Evolutionary conservation across 2,888 invertebrate genomes (phyloP).

Genomic region (Athalia cordata): DNA sequence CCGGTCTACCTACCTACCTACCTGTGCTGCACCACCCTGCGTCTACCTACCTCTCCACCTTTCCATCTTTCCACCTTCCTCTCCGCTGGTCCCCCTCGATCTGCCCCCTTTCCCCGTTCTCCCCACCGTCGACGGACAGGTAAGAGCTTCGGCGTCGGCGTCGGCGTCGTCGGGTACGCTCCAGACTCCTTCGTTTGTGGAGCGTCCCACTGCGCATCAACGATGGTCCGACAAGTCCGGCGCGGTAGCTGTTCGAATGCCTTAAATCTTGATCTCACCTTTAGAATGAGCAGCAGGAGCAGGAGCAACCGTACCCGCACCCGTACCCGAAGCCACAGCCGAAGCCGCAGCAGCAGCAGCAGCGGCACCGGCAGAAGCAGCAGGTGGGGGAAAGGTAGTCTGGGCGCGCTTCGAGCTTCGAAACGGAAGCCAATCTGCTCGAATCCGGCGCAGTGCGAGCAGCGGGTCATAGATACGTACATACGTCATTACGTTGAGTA

Average conservation of each 20-base stretch:
- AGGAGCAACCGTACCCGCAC: constrained; percentile 47
- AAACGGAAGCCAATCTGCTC: constrained; percentile 72
- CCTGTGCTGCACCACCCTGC: constrained; percentile 44
- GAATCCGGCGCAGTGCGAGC: constrained; percentile 72
- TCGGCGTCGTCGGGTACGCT: constrained; percentile 6
- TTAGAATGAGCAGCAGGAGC: constrained; percentile 55
- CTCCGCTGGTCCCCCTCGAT: constrained; percentile 37
- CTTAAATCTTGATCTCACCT: constrained; percentile 72
- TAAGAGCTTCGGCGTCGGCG: constrained; percentile 7
- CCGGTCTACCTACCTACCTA: constrained; percentile 50
- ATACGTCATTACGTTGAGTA: constrained; percentile 8
- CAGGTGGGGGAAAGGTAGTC: constrained; percentile 69
- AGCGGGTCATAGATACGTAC: constrained; percentile 54
- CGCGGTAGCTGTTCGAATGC: constrained; percentile 58
- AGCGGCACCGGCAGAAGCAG: constrained; percentile 52
- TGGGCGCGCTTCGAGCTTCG: constrained; percentile 71
- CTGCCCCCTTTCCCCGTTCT: constrained; percentile 34
- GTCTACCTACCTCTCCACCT: constrained; percentile 43
- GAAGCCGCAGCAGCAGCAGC: constrained; percentile 52
- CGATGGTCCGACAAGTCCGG: constrained; percentile 51
- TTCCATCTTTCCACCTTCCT: constrained; percentile 32
- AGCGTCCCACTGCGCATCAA: constrained; percentile 40
- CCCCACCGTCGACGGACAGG: constrained; percentile 4
- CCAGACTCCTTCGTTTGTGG: constrained; percentile 22
- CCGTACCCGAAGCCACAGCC: background rate